These are phyloP conservation scores for Ectemnius continuus DNA, from an alignment of 2,888 invertebrate genomes.

Conservation along the genomic window DNA sequence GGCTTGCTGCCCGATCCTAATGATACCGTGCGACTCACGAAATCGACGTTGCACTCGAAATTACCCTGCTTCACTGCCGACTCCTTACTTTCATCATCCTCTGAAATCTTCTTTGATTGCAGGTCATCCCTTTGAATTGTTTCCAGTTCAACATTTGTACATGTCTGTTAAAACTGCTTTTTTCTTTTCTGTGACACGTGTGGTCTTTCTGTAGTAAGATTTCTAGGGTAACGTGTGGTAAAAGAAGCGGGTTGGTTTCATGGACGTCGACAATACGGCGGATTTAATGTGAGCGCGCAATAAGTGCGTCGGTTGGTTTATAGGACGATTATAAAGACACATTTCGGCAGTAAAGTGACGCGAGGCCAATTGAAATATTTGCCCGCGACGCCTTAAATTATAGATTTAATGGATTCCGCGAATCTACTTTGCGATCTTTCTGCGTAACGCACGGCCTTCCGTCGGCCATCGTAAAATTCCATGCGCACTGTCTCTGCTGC, in stretches of 20 bases:
- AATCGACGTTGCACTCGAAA: too few relatives aligned
- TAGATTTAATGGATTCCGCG: conserved; percentile 54
- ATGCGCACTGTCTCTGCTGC: conserved; percentile 45
- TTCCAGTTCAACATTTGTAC: too few relatives aligned
- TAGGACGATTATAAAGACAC: conserved; percentile 44
- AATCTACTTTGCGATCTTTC: conserved; percentile 44
- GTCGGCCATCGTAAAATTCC: conserved; percentile 57
- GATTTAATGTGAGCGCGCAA: background rate
- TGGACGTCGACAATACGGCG: too few relatives aligned
- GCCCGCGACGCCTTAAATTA: conserved; percentile 45
- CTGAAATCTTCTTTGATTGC: conserved; percentile 3
- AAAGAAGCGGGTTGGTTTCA: too few relatives aligned
- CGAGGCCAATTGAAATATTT: conserved; percentile 41
- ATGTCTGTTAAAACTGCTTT: too few relatives aligned
- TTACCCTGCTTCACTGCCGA: too few relatives aligned
- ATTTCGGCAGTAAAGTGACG: conserved; percentile 40
- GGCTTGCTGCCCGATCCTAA: background rate
- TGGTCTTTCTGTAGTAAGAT: too few relatives aligned
- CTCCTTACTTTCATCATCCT: background rate
- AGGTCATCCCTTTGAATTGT: background rate
- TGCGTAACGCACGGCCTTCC: conserved; percentile 35
- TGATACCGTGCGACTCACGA: background rate
- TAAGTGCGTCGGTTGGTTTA: conserved; percentile 42
- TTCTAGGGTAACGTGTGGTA: too few relatives aligned
- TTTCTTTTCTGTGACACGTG: too few relatives aligned